A percentile compares a stretch with the other conserved stretches of the same genome.
Evolutionary conservation across 2,888 invertebrate species (phyloP).

Genomic region (Phyllotreta striolata): DNA sequence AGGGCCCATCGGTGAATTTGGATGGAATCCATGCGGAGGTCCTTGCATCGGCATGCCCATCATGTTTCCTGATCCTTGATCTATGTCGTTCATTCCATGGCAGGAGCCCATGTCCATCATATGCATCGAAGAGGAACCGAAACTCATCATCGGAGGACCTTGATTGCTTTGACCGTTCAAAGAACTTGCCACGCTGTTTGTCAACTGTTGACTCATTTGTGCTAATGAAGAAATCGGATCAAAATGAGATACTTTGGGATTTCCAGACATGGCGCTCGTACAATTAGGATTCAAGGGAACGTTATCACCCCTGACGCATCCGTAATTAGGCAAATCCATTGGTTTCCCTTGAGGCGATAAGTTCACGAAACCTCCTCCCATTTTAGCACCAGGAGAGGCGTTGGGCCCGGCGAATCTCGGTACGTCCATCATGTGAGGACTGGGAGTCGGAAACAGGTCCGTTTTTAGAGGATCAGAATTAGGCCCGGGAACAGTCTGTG

Average conservation of each 20-base stretch:
- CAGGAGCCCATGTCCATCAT: conserved; percentile 61
- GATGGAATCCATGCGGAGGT: conserved; percentile 59
- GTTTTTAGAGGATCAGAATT: conserved; percentile 58
- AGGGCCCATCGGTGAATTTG: conserved; percentile 57
- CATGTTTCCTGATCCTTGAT: conserved; percentile 53
- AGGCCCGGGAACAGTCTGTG: conserved; percentile 59
- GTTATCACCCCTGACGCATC: conserved; percentile 67
- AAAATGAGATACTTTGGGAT: conserved; percentile 75
- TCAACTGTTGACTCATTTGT: conserved; percentile 93
- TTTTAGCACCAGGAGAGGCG: conserved; percentile 59
- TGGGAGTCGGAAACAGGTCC: conserved; percentile 58
- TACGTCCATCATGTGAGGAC: conserved; percentile 61
- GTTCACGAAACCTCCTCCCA: conserved; percentile 60
- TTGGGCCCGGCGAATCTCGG: conserved; percentile 64
- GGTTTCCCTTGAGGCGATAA: conserved; percentile 60
- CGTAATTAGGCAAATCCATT: conserved; percentile 59
- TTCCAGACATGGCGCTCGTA: conserved; percentile 65
- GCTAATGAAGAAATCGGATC: conserved; percentile 94
- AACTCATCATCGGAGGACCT: conserved; percentile 64
- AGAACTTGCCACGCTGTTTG: conserved; percentile 75
- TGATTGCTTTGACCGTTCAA: conserved; percentile 65
- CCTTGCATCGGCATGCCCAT: conserved; percentile 61
- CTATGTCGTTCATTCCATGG: conserved; percentile 58
- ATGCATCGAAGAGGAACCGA: conserved; percentile 64
- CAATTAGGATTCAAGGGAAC: conserved; percentile 74